Evolutionary conservation across 1,140 invertebrate genomes (phyloP).

Genomic region (Microvelia longipes): DNA sequence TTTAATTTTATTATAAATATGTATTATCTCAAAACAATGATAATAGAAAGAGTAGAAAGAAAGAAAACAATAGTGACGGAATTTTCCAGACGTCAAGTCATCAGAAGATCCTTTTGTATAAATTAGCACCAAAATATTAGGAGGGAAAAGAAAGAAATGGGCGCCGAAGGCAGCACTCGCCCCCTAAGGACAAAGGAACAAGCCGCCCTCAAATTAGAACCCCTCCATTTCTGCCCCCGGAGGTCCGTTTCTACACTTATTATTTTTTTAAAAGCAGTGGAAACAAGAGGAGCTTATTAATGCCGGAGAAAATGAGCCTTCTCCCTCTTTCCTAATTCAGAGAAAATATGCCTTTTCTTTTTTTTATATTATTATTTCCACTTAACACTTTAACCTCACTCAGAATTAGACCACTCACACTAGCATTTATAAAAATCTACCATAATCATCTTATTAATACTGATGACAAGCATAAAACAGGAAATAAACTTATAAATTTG

Average conservation of each 20-base stretch:
- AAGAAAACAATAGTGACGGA: neutral
- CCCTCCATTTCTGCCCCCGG: too few species aligned
- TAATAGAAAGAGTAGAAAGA: too few species aligned
- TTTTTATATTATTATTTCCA: neutral
- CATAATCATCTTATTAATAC: too few species aligned
- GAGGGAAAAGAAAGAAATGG: too few species aligned
- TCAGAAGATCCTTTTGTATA: neutral
- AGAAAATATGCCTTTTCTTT: neutral
- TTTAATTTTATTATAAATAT: too few species aligned
- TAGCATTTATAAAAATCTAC: too few species aligned
- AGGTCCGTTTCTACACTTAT: neutral
- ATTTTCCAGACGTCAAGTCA: too few species aligned
- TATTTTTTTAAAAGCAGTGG: neutral
- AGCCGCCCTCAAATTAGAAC: neutral
- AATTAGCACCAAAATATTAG: neutral
- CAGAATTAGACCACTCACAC: too few species aligned
- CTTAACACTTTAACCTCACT: too few species aligned
- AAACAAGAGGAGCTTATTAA: neutral
- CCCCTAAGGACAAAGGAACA: neutral
- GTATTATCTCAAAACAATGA: too few species aligned
- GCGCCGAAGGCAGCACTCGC: neutral
- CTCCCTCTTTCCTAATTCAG: neutral
- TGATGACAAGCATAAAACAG: too few species aligned
- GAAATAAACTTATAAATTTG: too few species aligned
- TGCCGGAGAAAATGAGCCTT: neutral